Conservation (phyloP, 1,140 invertebrate species). For the Nixonia krombeini region DNA sequence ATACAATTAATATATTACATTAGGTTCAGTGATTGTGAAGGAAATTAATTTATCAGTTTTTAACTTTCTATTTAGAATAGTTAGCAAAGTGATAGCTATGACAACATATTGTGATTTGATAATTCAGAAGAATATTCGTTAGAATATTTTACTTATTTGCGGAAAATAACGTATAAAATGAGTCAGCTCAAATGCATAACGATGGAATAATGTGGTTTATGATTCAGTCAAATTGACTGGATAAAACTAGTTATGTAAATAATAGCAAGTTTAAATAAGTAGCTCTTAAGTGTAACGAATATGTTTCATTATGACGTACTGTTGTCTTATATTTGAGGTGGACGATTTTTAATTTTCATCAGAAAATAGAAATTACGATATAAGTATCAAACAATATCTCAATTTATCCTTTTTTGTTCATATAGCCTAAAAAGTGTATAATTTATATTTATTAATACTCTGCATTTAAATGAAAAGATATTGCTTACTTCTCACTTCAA, state of each 20-base stretch:
- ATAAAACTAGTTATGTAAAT: conserved; percentile 1
- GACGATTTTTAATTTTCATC: not conserved
- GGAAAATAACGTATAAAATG: conserved; percentile 1
- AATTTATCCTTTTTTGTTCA: too few relatives aligned
- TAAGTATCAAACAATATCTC: not conserved
- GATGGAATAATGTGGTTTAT: not conserved
- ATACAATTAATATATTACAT: too few relatives aligned
- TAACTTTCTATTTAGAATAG: too few relatives aligned
- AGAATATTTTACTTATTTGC: not conserved
- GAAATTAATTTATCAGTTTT: too few relatives aligned
- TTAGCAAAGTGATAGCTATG: too few relatives aligned
- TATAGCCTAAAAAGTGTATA: too few relatives aligned
- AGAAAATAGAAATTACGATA: conserved; percentile 3
- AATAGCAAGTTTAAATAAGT: conserved; percentile 4
- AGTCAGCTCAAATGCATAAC: conserved; percentile 3
- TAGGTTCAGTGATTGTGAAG: too few relatives aligned
- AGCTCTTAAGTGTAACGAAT: not conserved
- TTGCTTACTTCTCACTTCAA: too few relatives aligned
- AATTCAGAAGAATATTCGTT: not conserved
- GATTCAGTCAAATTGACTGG: conserved; percentile 2
- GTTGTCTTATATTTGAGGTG: conserved; percentile 5
- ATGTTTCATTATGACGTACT: conserved; percentile 2
- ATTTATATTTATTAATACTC: too few relatives aligned
- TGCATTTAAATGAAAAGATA: too few relatives aligned
- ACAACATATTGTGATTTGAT: too few relatives aligned